These are phyloP conservation scores for Cygnus olor DNA, from an alignment of 2,797 vertebrate species.

Conservation along the genomic window DNA sequence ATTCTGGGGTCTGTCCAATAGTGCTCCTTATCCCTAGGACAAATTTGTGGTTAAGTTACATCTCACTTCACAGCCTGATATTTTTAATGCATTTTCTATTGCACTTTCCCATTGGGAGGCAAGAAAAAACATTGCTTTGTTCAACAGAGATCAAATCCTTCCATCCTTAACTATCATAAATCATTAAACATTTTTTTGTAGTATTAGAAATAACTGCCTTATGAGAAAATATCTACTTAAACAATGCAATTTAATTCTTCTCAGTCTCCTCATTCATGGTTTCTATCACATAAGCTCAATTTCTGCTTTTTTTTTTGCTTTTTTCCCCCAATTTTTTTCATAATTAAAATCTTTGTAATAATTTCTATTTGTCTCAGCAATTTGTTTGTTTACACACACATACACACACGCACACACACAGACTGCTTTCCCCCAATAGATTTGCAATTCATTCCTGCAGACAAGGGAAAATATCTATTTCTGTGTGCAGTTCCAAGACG, in stretches of 20 bases:
- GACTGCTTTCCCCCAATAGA: fast-evolving
- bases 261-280: background rate
- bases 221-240: constrained; percentile 11
- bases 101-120: background rate
- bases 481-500: background rate
- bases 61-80: background rate
- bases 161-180: background rate
- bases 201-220: background rate
- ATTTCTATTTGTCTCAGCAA: background rate
- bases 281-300: background rate
- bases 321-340: background rate
- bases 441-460: background rate
- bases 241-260: background rate
- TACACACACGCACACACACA: too few species aligned
- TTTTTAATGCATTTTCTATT: background rate
- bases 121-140: background rate
- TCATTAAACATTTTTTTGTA: background rate
- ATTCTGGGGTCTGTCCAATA: background rate
- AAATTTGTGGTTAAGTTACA: background rate
- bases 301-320: background rate
- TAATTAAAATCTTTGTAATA: background rate
- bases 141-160: background rate
- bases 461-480: constrained; percentile 29
- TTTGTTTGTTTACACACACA: background rate
- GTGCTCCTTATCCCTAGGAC: background rate